Evolutionary conservation across 2,888 invertebrate genomes (phyloP), one percentile per base, ranked within the genome.

Genomic region (Drosophila eohydei): DNA sequence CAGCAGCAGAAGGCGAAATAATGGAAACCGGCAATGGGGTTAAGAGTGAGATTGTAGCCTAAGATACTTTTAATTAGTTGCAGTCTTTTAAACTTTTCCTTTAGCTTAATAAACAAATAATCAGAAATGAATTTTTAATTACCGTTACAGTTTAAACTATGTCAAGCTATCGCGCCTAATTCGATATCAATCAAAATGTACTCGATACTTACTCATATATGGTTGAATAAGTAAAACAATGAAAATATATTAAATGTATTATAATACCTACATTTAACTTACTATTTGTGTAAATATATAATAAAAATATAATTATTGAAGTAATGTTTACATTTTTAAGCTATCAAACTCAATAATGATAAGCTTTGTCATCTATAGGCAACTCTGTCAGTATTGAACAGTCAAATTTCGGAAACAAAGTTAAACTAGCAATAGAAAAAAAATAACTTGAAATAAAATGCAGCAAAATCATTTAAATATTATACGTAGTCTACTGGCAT

Each of bases 401-500:
- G 55, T 4, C 57, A 59, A 67, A 40, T 48, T 60, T 26, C 38
- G 38, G n/a, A 44, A 40, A 66, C 30, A 28, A 4, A 72, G 58
- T 6, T 54, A 4, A 38, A 36, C 30, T 11, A 51, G 2, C 30
- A 40, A 1, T 51, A 59, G 2, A 38, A 16, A 61, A 55, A 5
- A 44, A n/a, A 9, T 56, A 56, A 55, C 16, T 21, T 26, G 32
- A 12, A 11, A 3, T 34, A 34, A 58, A 60, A 63, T 78, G 80
- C 77, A 74, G 12, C 57, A 57, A 9, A 65, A 66, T 40, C 60
- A 80, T 12, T 40, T 78, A 48, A 55, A 55, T 44, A 3, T 58
- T 11, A 64, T 79, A 36, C 80, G 81, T 40, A 76, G 54, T n/a
- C 38, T 77, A 16, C 14, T 72, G 36, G 54, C 72, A n/a, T 43